phyloP scores from a whole-genome alignment of 2,113 vertebrate genomes.

The Aramus guarauna region DNA sequence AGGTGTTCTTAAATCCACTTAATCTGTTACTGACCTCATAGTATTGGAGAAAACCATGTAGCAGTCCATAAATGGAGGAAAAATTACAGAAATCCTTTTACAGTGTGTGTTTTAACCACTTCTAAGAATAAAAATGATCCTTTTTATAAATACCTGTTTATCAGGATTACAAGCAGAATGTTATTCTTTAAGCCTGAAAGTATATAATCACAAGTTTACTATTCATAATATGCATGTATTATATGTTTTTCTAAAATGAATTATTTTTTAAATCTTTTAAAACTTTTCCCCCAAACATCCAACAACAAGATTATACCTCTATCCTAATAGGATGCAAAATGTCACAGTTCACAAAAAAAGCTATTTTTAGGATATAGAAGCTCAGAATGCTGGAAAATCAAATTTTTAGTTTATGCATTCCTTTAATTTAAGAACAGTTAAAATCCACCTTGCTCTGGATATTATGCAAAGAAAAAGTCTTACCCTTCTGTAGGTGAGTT shows the following conservation, averaged over 20 bases:
- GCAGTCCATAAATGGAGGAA: background rate
- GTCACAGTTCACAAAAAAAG: background rate
- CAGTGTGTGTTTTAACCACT: background rate
- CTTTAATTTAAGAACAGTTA: background rate
- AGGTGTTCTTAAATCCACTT: background rate
- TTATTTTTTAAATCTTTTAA: background rate
- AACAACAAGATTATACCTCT: background rate
- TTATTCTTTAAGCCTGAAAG: background rate
- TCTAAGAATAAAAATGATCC: background rate
- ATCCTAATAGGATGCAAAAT: background rate
- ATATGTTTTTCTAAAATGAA: background rate
- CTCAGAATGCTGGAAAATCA: background rate
- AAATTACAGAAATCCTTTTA: background rate
- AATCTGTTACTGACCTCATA: background rate
- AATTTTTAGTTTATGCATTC: background rate
- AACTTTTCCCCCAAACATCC: background rate
- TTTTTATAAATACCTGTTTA: background rate
- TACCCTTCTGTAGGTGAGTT: background rate
- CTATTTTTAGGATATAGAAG: background rate
- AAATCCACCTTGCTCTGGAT: background rate
- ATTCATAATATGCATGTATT: background rate
- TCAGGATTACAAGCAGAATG: background rate
- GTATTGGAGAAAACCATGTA: background rate
- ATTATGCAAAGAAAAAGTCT: background rate
- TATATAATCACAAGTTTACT: background rate